Evolutionary conservation across 2,113 vertebrate species (phyloP).

Genomic region (Eolophus roseicapilla): DNA sequence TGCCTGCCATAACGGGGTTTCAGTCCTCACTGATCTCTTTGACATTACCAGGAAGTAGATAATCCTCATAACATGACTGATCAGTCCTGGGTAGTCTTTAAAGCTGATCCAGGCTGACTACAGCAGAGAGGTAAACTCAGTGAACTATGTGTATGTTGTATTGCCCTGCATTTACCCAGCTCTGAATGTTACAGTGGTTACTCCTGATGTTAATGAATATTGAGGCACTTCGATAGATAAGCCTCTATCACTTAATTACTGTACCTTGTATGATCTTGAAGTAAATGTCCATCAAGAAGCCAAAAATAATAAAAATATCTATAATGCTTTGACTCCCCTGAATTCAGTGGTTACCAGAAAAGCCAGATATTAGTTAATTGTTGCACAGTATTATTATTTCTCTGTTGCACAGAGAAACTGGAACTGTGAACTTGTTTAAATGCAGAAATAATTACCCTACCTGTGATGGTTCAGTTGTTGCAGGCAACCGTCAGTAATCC

Average conservation of each 20-base stretch:
- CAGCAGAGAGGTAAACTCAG: not conserved
- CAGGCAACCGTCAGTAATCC: not conserved
- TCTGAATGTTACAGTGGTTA: not conserved
- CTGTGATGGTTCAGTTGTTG: not conserved
- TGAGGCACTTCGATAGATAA: not conserved
- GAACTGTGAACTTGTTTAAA: not conserved
- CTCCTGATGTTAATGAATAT: not conserved
- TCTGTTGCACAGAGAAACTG: not conserved
- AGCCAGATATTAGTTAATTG: not conserved
- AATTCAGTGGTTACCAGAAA: not conserved
- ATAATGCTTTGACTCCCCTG: not conserved
- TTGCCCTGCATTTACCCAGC: not conserved
- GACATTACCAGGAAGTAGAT: not conserved
- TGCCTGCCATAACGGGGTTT: not conserved
- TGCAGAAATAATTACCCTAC: not conserved
- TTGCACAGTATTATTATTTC: not conserved
- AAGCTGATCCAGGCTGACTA: not conserved
- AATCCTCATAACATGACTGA: not conserved
- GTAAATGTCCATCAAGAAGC: not conserved
- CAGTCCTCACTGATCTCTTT: not conserved
- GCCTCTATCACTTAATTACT: not conserved
- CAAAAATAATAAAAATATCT: not conserved
- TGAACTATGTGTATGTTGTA: not conserved
- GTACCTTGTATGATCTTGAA: not conserved
- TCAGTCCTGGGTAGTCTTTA: not conserved